Evolutionary conservation across 2,113 vertebrate species (phyloP).

Genomic region (Ellobius talpinus): DNA sequence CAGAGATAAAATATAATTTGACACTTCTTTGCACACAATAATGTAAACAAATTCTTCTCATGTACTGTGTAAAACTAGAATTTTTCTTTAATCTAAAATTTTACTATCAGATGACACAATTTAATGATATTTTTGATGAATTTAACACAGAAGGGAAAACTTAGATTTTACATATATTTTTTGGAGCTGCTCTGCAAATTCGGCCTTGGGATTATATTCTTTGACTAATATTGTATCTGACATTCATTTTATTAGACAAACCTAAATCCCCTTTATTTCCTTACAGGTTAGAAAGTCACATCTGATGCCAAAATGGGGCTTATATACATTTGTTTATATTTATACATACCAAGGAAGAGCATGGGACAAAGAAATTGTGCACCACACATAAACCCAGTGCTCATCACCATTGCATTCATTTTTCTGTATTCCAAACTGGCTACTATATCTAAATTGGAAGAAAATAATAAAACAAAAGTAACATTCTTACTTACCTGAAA

Average conservation of each 20-base stretch:
- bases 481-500: background rate
- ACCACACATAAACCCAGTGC: background rate
- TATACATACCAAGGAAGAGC: background rate
- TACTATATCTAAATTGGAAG: background rate
- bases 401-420: background rate
- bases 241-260: background rate
- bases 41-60: background rate
- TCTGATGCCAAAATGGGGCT: background rate
- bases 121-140: background rate
- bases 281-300: background rate
- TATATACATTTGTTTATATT: background rate
- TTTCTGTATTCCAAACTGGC: background rate
- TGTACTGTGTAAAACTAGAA: background rate
- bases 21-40: background rate
- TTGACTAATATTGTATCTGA: background rate
- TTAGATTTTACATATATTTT: background rate
- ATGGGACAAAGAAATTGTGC: background rate
- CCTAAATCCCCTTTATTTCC: background rate
- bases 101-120: background rate
- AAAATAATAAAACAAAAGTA: background rate
- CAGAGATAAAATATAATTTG: background rate
- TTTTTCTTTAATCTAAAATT: background rate
- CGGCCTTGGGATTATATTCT: background rate
- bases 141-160: background rate
- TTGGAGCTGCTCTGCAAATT: background rate